These are phyloP conservation scores for Molossus alvarezi DNA, from an alignment of 2,797 vertebrate species.

Conservation along the genomic window DNA sequence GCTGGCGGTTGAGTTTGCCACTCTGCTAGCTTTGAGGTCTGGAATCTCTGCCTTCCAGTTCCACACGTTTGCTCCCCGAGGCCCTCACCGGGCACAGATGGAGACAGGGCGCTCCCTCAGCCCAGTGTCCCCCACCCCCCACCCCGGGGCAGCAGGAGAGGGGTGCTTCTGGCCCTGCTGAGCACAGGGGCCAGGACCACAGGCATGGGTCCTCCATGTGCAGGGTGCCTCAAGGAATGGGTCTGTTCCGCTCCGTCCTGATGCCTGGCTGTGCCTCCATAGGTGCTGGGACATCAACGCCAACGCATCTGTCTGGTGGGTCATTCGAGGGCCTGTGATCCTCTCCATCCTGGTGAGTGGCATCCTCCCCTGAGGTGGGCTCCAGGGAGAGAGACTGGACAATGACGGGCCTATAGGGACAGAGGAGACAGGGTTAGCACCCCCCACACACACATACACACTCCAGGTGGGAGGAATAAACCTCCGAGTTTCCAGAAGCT, in stretches of 20 bases:
- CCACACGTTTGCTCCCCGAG: background rate
- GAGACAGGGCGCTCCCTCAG: background rate
- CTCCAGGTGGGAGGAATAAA: background rate
- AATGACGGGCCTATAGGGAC: background rate
- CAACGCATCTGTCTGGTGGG: conserved; percentile 95
- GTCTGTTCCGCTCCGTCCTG: background rate
- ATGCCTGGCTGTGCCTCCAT: conserved; percentile 8
- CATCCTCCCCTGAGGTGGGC: background rate
- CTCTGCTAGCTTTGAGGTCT: background rate
- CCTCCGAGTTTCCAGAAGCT: background rate
- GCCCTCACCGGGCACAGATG: rapidly evolving
- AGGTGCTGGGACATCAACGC: conserved; percentile 97
- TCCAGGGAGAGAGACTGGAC: background rate
- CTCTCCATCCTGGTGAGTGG: conserved; percentile 94
- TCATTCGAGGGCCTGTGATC: conserved; percentile 95
- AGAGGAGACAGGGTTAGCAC: background rate
- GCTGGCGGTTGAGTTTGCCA: background rate
- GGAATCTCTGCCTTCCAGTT: background rate
- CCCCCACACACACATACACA: no score
- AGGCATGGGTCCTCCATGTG: rapidly evolving
- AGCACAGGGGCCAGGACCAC: background rate
- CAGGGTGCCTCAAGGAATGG: background rate
- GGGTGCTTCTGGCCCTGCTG: background rate
- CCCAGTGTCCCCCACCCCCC: background rate
- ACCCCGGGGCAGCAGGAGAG: background rate